Base-by-base conservation (phyloP, 2,888 invertebrate species). In the Mycalesis mineus region DNA sequence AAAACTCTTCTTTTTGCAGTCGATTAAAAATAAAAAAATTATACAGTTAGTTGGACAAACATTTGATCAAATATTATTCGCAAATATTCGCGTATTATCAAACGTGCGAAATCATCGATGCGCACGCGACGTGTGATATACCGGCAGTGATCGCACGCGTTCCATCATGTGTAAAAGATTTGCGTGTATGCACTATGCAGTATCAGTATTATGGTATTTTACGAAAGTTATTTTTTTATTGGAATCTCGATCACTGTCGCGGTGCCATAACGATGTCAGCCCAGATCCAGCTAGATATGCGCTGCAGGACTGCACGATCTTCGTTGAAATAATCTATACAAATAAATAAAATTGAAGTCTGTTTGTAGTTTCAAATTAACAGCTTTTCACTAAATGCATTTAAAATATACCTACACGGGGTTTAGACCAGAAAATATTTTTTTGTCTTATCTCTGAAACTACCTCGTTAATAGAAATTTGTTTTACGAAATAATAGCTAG, bases 201-300 rank as follows among this genome's bases (percentile, higher is more conserved):
- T 71, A 68, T 72, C 64, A 67, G 64, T 71, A 75, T 75, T 73
- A 80, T 79, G 74, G 75, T 75, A 78, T 78, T 78, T 65, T 75
- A 74, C 72, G 76, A 82, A 79, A 79, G 78, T 76, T 76, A 68
- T 67, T 62, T 61, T 36, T 63, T 70, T 66, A 66, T 70, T 68
- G 52, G 56, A 62, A 64, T 59, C 65, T 63, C 67, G 61, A 52
- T 57, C 57, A 61, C 57, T 65, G 65, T 63, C 67, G 65, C 68
- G 69, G 63, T 62, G 55, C 65, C 63, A 57, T 73, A 74, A 70
- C 74, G 71, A 71, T 68, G 53, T 55, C 54, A 47, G 53, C 55
- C 54, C n/a, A n/a, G 45, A 37, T 52, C 44, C 44, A 52, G 49
- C 28, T 9, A 49, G 49, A 47, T 57, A 59, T 41, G 45, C 59